Evolutionary conservation across 2,888 invertebrate species (phyloP).

Genomic region (Gonocerus acuteangulatus): DNA sequence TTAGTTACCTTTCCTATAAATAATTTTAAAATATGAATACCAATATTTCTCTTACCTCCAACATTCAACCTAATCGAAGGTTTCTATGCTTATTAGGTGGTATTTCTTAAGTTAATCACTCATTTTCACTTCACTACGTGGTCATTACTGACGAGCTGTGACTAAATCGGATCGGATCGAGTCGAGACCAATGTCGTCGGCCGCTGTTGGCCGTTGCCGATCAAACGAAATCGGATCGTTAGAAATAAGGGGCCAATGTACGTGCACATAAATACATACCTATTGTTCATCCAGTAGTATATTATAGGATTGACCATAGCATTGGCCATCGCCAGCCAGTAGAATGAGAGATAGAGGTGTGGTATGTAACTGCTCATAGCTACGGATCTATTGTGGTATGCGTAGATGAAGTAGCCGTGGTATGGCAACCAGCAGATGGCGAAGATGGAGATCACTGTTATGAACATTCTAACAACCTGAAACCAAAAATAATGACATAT

Average conservation of each 20-base stretch:
- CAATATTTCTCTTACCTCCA: too few species aligned
- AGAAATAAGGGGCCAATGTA: neutral
- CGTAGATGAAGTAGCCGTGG: conserved; percentile 49
- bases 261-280: conserved; percentile 34
- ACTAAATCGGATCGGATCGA: too few species aligned
- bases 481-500: conserved; percentile 33
- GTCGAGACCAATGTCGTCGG: too few species aligned
- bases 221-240: too few species aligned
- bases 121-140: too few species aligned
- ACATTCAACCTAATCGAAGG: too few species aligned
- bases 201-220: too few species aligned
- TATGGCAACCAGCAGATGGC: conserved; percentile 52
- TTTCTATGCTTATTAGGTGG: too few species aligned
- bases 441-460: conserved; percentile 50
- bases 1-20: too few species aligned
- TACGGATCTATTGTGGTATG: conserved; percentile 44
- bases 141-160: too few species aligned
- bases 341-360: conserved; percentile 49
- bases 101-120: too few species aligned
- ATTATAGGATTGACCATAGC: conserved; percentile 53
- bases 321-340: conserved; percentile 53
- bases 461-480: conserved; percentile 51
- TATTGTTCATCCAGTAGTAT: conserved; percentile 52
- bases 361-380: conserved; percentile 44
- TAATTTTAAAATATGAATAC: too few species aligned